Conservation (phyloP, 1,140 invertebrate genomes). For the Orchesella cincta region DNA sequence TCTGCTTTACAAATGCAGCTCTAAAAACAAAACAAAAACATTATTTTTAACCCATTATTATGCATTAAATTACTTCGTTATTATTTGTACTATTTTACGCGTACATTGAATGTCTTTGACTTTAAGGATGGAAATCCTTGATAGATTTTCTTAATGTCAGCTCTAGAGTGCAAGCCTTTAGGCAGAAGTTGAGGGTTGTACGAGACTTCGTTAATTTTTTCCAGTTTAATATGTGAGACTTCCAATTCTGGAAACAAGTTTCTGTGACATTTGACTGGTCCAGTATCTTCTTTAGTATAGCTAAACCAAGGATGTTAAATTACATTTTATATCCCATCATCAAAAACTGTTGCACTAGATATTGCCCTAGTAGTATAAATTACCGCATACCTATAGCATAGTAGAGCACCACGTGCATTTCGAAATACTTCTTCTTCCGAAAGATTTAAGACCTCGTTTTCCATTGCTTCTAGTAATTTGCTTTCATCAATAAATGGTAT, state of each 20-base stretch:
- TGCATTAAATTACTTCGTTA: background rate
- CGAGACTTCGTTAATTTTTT: constrained; percentile 45
- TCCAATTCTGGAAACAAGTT: constrained; percentile 42
- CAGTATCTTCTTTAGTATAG: constrained; percentile 36
- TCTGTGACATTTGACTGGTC: constrained; percentile 28
- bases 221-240: constrained; percentile 49
- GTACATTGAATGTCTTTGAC: constrained; percentile 58
- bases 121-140: constrained; percentile 89
- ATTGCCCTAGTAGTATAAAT: no score
- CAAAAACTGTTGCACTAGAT: no score
- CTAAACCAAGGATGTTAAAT: constrained; percentile 77
- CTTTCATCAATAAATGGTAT: constrained; percentile 95
- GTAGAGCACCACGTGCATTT: constrained; percentile 84
- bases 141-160: constrained; percentile 71
- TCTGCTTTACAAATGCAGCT: constrained; percentile 67
- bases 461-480: constrained; percentile 75
- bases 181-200: constrained; percentile 63
- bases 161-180: constrained; percentile 73
- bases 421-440: constrained; percentile 71
- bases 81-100: background rate
- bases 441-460: constrained; percentile 66
- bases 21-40: constrained; percentile 57
- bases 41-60: constrained; percentile 9
- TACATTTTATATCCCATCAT: no score
- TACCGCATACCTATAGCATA: constrained; percentile 69